Evolutionary conservation across 1,140 invertebrate genomes (phyloP), one percentile per base, ranked within the genome.

Genomic region (Bombus cullumanus): DNA sequence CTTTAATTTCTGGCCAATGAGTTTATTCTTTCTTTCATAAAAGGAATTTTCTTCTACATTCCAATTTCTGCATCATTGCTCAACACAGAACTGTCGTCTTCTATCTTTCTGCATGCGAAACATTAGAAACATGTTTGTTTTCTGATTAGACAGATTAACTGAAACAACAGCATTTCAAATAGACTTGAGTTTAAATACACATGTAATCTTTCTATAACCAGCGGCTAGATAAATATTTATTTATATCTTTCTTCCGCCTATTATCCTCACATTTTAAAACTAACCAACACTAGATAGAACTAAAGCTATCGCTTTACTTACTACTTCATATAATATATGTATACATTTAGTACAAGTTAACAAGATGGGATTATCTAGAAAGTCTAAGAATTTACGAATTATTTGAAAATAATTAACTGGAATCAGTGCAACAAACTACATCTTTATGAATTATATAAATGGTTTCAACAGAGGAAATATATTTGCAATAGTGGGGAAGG

Each of bases 261-360:
- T 28, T 39, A 12, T 28, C 0, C 37, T 9, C 22, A 41, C 25
- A 41, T 39, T 71, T n/a, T 43, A 15, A n/a, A n/a, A n/a, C 25
- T 41, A 41, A n/a, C 12, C 4, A 28, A 41, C 1, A 28, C 28
- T 71, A n/a, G 69, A 41, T 22, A n/a, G 39, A 41, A 28, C 25
- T 28, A 41, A 22, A 71, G 25, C 34, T 71, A 71, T n/a, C 3
- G 68, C 69, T 62, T 71, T 71, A 69, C n/a, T 69, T 69, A 71
- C 39, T 71, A 6, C 3, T 66, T 66, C 62, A 15, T 31, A n/a
- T 31, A 15, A 13, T 71, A 28, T 39, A 37, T 69, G 34, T 39
- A 25, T 37, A 25, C 34, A 41, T 41, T 71, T 28, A 8, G 37
- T n/a, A 41, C 5, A 13, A 15, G 9, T 28, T 41, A 41, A 25